Evolutionary conservation across 2,888 invertebrate genomes (phyloP), one percentile per base, ranked within the genome.

Genomic region (Corythucha ciliata): DNA sequence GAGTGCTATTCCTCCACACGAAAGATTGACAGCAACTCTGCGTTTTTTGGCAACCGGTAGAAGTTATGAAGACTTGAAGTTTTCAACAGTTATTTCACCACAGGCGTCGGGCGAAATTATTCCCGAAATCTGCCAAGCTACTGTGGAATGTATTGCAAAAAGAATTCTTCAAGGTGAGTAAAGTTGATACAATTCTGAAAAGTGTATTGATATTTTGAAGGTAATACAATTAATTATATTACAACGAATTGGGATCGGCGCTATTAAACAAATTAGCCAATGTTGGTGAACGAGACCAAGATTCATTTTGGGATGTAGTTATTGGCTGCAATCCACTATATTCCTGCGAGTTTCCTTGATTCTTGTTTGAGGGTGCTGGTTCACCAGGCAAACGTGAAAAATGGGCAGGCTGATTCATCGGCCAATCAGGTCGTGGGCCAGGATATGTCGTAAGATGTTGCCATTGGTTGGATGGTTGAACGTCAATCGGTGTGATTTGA

Each of bases 1-100:
- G 37, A 37, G 37, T 37, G 37, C 37, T n/a, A 37, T 37, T 39
- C 20, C 39, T 39, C 39, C 39, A n/a, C 39, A 39, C 39, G 39
- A 39, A 20, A 39, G 39, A 39, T 39, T 39, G 39, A 39, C 20
- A 4, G 39, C 39, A 39, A 39, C 39, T 2, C 39, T 39, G 39
- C 39, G 39, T 39, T 39, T 4, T n/a, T 24, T 39, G 2, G 39
- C 39, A 39, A 20, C 39, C 4, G 20, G n/a, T n/a, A 39, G 39
- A 39, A 39, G 2, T 7, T 39, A 39, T 39, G 39, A 39, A 39
- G 39, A 39, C 20, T 39, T 39, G 39, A 39, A 39, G 39, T 39
- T 39, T 8, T 39, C 39, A 20, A 39, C 39, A 20, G 4, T 7
- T 4, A 39, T 39, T 20, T 39, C 39, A 24, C 39, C 39, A 39